Evolutionary conservation across 2,113 vertebrate genomes (phyloP).

Genomic region (Brevimyrus niger): DNA sequence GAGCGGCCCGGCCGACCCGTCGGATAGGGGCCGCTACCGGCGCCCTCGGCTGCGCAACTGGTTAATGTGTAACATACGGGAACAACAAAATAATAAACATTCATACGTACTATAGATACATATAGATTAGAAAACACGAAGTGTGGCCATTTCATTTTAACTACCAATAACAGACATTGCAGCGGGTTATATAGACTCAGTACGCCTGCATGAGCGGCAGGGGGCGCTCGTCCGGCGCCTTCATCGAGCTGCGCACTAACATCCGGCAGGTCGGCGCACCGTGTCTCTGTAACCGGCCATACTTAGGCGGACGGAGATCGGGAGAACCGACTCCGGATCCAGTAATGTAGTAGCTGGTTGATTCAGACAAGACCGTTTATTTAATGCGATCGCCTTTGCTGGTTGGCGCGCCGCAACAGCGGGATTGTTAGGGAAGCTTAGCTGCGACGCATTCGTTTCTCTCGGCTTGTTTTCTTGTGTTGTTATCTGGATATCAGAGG

Average conservation of each 20-base stretch:
- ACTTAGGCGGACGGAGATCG: background rate
- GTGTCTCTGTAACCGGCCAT: background rate
- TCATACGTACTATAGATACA: background rate
- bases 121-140: background rate
- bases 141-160: background rate
- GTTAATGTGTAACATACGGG: background rate
- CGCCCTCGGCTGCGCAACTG: background rate
- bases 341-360: background rate
- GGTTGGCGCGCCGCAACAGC: background rate
- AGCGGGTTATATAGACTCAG: too few relatives aligned
- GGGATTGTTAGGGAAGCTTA: background rate
- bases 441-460: background rate
- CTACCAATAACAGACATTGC: background rate
- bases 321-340: background rate
- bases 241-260: background rate
- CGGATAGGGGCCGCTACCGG: background rate
- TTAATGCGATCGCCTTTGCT: background rate
- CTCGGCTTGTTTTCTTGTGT: background rate
- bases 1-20: background rate
- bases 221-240: background rate
- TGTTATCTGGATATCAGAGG: background rate
- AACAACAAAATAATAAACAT: background rate
- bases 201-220: background rate
- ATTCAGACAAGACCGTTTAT: background rate
- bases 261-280: background rate